Percentiles rank a stretch among this genome's conserved stretches.
Evolutionary conservation across 2,888 invertebrate genomes (phyloP).

Genomic region (Crocallis elinguaria): DNA sequence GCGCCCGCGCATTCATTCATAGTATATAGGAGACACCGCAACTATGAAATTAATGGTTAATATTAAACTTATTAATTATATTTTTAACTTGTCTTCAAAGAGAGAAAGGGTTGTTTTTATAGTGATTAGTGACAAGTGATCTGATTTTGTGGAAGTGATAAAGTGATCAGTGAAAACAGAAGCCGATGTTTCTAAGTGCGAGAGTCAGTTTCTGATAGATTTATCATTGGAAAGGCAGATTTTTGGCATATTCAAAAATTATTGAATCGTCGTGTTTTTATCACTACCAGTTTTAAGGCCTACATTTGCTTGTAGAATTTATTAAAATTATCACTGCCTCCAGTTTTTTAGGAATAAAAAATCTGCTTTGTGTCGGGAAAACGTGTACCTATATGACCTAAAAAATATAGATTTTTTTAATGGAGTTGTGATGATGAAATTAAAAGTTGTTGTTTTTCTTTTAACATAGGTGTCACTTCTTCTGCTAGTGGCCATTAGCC

Average conservation of each 20-base stretch:
- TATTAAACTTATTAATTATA: background rate
- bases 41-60: conserved; percentile 35
- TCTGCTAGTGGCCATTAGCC: conserved; percentile 52
- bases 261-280: too few relatives aligned
- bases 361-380: too few relatives aligned
- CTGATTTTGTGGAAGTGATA: background rate
- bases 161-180: background rate
- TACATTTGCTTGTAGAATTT: too few relatives aligned
- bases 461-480: conserved; percentile 51
- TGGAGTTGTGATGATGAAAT: too few relatives aligned
- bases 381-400: too few relatives aligned
- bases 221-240: too few relatives aligned
- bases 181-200: background rate
- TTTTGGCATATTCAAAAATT: too few relatives aligned
- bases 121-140: background rate
- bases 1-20: conserved; percentile 36
- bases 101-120: background rate
- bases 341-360: too few relatives aligned
- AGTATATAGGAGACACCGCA: conserved; percentile 22
- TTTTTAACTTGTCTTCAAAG: background rate
- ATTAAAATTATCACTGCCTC: too few relatives aligned
- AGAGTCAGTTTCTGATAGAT: too few relatives aligned
- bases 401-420: too few relatives aligned
- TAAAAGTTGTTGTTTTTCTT: background rate
- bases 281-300: too few relatives aligned